phyloP scores from a whole-genome alignment of 2,113 vertebrate species.

The Corythaeola cristata region DNA sequence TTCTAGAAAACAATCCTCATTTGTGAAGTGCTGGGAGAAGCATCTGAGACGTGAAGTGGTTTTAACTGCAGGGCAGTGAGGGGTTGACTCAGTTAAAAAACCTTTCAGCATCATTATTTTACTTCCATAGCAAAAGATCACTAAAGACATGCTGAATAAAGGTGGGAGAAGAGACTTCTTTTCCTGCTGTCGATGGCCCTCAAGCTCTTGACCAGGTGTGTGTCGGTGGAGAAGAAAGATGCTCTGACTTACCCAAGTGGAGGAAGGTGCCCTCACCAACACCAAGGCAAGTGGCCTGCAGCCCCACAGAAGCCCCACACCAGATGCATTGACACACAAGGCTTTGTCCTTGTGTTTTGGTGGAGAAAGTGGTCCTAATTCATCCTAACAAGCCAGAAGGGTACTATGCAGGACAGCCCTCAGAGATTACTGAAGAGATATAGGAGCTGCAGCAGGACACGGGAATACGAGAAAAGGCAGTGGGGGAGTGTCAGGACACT shows the following conservation, averaged over 20 bases:
- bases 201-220: fast-evolving
- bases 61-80: neutral
- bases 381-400: neutral
- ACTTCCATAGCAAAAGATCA: neutral
- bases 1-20: neutral
- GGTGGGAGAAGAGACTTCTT: neutral
- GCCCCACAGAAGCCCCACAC: neutral
- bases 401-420: neutral
- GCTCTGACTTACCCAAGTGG: neutral
- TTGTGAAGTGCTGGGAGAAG: neutral
- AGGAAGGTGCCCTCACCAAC: neutral
- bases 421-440: neutral
- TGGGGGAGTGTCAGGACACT: neutral
- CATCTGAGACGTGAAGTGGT: neutral
- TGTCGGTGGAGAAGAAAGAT: neutral
- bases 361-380: neutral
- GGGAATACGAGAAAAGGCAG: neutral
- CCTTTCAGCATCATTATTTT: neutral
- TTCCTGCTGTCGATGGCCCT: neutral
- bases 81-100: neutral
- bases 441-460: neutral
- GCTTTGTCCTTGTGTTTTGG: neutral
- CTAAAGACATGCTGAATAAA: neutral
- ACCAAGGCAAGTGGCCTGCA: neutral
- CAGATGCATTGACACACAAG: neutral